A percentile compares a stretch with the other conserved stretches of the same genome.
Conservation (phyloP, 1,140 invertebrate species). For the Bombus pascuorum region DNA sequence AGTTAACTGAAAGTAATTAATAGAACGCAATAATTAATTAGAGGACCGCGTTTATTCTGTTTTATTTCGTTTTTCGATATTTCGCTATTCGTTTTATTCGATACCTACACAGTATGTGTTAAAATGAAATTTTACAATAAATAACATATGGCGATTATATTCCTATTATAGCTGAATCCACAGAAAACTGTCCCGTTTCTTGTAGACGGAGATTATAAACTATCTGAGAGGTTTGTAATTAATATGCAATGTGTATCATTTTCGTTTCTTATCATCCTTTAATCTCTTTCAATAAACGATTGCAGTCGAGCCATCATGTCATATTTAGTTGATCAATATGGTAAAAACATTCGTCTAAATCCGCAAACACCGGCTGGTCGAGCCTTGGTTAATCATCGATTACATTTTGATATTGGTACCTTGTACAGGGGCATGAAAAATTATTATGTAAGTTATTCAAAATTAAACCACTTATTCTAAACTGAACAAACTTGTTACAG, state of each 20-base stretch:
- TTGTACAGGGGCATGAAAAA: conserved; percentile 84
- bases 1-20: not conserved
- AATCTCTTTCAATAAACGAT: not conserved
- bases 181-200: conserved; percentile 87
- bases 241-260: no score
- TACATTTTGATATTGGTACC: conserved; percentile 89
- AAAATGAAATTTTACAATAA: not conserved
- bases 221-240: conserved; percentile 84
- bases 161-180: conserved; percentile 84
- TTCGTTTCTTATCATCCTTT: not conserved
- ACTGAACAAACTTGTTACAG: conserved; percentile 64
- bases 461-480: not conserved
- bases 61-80: not conserved
- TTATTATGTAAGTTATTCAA: conserved; percentile 83
- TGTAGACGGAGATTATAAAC: conserved; percentile 86
- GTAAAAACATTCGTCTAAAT: conserved; percentile 86
- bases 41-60: not conserved
- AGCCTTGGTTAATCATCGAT: conserved; percentile 87
- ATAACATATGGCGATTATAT: not conserved
- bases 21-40: not conserved
- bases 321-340: conserved; percentile 89
- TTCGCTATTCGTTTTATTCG: not conserved
- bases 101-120: not conserved
- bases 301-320: conserved; percentile 87
- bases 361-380: conserved; percentile 86